Evolutionary conservation across 2,888 invertebrate species (phyloP).

Genomic region (Imbricaverruca yamaguchii): DNA sequence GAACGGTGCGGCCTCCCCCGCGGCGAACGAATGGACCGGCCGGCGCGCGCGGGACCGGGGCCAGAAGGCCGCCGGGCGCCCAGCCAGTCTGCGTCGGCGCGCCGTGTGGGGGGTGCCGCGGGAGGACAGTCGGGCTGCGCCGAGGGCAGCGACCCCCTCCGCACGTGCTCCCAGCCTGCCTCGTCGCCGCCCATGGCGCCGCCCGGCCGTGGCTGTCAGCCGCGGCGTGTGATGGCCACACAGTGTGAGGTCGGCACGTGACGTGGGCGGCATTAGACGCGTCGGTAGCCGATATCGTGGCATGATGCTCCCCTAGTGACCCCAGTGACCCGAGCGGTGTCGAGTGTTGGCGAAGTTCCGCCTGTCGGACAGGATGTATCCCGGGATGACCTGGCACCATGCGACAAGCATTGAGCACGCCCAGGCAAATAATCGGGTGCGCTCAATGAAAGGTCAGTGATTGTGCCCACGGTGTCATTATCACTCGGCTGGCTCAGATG

Average conservation of each 20-base stretch:
- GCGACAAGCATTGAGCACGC: background rate
- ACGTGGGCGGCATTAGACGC: background rate
- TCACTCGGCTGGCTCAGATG: background rate
- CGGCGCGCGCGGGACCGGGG: background rate
- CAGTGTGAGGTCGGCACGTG: background rate
- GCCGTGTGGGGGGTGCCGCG: background rate
- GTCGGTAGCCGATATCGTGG: background rate
- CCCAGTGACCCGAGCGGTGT: background rate
- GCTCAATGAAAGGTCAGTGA: constrained; percentile 15
- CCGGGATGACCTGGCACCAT: constrained; percentile 9
- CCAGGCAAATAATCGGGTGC: background rate
- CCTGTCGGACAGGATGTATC: background rate
- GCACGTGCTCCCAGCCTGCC: background rate
- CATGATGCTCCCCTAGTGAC: background rate
- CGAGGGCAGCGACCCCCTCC: constrained; percentile 3
- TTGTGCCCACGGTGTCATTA: background rate
- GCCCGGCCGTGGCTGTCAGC: background rate
- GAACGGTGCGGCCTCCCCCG: background rate
- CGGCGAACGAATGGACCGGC: background rate
- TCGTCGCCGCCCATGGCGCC: background rate
- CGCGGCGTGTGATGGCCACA: background rate
- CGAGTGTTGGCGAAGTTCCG: background rate
- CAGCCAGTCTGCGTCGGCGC: background rate
- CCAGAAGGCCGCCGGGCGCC: background rate
- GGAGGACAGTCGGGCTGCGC: background rate